Conservation (phyloP, 2,113 vertebrate species). For the Mastomys coucha region DNA sequence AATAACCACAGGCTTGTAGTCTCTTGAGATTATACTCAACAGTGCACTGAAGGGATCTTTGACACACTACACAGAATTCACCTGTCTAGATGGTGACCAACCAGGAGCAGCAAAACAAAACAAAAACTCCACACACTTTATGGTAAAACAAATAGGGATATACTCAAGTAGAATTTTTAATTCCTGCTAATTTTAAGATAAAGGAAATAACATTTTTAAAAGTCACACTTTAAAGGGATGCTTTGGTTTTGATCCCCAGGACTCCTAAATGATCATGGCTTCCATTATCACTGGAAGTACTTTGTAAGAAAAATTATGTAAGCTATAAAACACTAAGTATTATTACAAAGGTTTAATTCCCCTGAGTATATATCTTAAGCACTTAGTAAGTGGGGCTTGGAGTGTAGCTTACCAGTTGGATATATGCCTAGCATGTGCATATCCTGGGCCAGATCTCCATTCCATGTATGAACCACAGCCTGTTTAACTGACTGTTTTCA, state of each 20-base stretch:
- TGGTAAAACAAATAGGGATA: background rate
- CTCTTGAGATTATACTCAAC: background rate
- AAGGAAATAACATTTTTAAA: slow-evolving; percentile 10
- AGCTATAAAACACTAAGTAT: background rate
- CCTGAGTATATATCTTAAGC: background rate
- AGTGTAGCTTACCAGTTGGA: background rate
- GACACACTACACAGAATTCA: background rate
- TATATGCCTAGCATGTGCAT: background rate
- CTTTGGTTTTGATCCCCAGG: slow-evolving; percentile 7
- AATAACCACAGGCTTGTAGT: background rate
- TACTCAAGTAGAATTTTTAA: slow-evolving; percentile 7
- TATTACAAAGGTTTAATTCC: slow-evolving; percentile 1
- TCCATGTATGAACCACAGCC: background rate
- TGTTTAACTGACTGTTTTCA: background rate
- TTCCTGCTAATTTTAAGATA: slow-evolving; percentile 19
- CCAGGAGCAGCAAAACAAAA: background rate
- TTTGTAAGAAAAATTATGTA: background rate
- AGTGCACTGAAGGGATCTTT: background rate
- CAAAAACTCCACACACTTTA: background rate
- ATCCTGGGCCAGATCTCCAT: background rate
- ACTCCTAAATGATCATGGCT: background rate
- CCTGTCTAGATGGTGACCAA: slow-evolving; percentile 6
- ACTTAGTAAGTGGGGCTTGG: background rate
- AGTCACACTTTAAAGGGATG: background rate
- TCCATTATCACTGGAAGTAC: background rate